Base-by-base conservation (phyloP, 2,888 invertebrate species). In the Sinodicranocentrus sp. region DNA sequence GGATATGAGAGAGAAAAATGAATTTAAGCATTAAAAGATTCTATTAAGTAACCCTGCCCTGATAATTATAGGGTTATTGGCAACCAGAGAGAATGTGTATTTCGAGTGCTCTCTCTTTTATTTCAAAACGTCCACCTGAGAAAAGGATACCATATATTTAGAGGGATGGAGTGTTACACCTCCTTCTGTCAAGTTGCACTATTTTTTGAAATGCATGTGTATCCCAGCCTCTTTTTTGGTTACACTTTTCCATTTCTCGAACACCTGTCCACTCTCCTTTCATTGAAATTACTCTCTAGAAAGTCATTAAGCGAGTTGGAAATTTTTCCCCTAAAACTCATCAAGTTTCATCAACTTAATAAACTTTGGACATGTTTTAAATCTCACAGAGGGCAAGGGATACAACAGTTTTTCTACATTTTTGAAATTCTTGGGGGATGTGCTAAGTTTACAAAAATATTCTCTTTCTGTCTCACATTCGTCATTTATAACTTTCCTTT, bases 11-110 rank as follows among this genome's bases (percentile, higher is more conserved):
- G 44, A 59, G 75, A 75, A 75, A 75, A 82, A 75, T 82, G 73
- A 75, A 82, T 82, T 68, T 73, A 82, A 68, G 75, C 75, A 82
- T 82, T 82, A 82, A 82, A 82, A 82, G 75, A 88, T 88, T 87
- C 87, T 87, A 88, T 88, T 88, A 88, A 84, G 84, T 84, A 86
- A 87, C 88, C 88, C 87, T 84, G 85, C 88, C 88, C 87, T 85
- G 86, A 87, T 88, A 88, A 88, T 88, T 88, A 88, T 80, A 85
- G 84, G 82, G 73, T 86, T 86, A 83, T 80, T 79, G 65, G 26
- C 71, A 82, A 72, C 71, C 63, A 65, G 39, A 73, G 39, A 72
- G 73, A 44, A 44, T 26, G 52, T 65, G 52, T 79, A 63, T 78
- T 70, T 33, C 61, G 19, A 77, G 71, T 54, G 67, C 67, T 80